Percentiles rank a stretch among this genome's conserved stretches.
Conservation (phyloP, 2,888 invertebrate species). For the Agelastica alni region DNA sequence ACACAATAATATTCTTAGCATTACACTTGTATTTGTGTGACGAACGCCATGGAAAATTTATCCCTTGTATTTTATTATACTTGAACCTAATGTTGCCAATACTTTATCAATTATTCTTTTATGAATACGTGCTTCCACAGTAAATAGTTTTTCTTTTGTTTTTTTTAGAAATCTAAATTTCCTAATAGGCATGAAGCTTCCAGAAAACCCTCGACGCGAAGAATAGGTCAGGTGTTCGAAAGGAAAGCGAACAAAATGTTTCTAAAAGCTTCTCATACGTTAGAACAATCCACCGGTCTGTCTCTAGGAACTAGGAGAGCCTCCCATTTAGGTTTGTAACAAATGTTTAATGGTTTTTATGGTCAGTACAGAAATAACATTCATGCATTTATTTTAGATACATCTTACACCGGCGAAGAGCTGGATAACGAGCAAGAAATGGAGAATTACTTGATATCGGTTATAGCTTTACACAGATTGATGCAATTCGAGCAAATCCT, state of each 20-base stretch:
- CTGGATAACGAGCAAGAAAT: conserved; percentile 77
- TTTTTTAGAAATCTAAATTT: conserved; percentile 68
- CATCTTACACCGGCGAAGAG: conserved; percentile 60
- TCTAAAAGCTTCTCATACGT: conserved; percentile 79
- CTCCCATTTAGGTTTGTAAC: conserved; percentile 52
- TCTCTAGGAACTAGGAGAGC: conserved; percentile 72
- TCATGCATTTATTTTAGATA: conserved; percentile 42
- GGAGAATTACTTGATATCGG: conserved; percentile 80
- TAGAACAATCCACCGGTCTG: conserved; percentile 80
- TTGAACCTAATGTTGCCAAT: too few relatives aligned
- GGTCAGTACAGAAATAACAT: neutral
- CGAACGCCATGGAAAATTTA: too few relatives aligned
- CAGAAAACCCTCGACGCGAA: conserved; percentile 77
- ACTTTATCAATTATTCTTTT: too few relatives aligned
- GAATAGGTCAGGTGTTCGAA: conserved; percentile 82
- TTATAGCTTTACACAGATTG: conserved; percentile 80
- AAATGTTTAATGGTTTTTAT: neutral
- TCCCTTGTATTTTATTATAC: too few relatives aligned
- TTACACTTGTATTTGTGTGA: too few relatives aligned
- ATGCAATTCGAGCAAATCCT: conserved; percentile 86
- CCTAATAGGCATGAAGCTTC: conserved; percentile 76
- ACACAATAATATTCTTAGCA: too few relatives aligned
- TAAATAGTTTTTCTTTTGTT: conserved; percentile 9
- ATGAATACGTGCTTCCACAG: too few relatives aligned
- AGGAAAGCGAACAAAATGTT: conserved; percentile 83